Percentiles rank a stretch among this genome's conserved stretches.
These are phyloP conservation scores for Tricholauxania praeusta DNA, from an alignment of 2,888 invertebrate species.

Conservation along the genomic window DNA sequence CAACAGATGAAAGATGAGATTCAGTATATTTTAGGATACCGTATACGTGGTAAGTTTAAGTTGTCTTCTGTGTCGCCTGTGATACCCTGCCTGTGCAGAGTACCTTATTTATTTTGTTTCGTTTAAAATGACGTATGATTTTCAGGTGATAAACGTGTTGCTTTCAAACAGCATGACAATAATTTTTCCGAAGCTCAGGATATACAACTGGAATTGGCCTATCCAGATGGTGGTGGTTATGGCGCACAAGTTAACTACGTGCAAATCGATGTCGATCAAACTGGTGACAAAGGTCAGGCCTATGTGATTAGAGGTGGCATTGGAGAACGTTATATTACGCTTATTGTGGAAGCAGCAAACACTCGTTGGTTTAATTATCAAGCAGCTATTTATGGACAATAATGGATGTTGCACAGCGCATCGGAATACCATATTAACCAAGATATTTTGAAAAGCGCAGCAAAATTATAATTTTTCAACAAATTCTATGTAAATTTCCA, in stretches of 20 bases:
- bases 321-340: constrained; percentile 45
- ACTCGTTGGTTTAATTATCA: constrained; percentile 45
- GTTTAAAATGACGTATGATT: no score
- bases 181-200: constrained; percentile 43
- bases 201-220: constrained; percentile 43
- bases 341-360: constrained; percentile 48
- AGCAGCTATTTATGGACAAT: constrained; percentile 42
- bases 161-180: constrained; percentile 38
- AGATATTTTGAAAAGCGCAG: no score
- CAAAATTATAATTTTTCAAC: no score
- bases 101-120: no score
- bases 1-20: constrained; percentile 5
- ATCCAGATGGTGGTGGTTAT: constrained; percentile 44
- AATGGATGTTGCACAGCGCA: background rate
- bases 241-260: constrained; percentile 48
- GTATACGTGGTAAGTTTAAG: constrained; percentile 16
- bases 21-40: constrained; percentile 34
- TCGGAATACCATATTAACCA: background rate
- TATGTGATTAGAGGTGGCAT: constrained; percentile 51
- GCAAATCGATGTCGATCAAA: constrained; percentile 50
- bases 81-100: no score
- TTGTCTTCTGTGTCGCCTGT: background rate
- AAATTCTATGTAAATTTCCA: no score
- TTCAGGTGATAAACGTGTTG: constrained; percentile 46
- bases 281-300: constrained; percentile 46